Conservation (phyloP, 2,797 vertebrate genomes). For the Falco naumanni region DNA sequence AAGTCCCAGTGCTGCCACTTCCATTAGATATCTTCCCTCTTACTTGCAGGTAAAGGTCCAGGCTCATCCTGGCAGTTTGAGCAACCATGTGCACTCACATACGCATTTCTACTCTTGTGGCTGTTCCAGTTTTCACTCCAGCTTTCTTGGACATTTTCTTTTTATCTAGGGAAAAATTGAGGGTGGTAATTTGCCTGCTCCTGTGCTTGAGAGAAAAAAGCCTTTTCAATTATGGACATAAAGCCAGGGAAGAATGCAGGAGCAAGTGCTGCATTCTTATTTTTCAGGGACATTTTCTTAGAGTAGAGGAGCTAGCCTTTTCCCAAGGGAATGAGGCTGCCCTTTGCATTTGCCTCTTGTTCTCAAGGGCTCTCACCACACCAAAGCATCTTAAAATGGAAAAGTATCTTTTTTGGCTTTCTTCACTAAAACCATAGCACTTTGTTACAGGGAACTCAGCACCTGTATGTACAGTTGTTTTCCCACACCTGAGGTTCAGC, state of each 20-base stretch:
- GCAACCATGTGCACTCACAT: background rate
- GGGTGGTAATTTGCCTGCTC: background rate
- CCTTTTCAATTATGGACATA: background rate
- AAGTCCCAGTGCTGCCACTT: background rate
- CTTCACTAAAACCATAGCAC: background rate
- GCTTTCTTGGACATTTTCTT: background rate
- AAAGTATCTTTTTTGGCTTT: background rate
- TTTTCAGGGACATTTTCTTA: background rate
- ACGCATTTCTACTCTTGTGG: accelerated
- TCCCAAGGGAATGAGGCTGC: slow-evolving; percentile 9
- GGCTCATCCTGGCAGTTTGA: accelerated
- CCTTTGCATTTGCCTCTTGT: background rate
- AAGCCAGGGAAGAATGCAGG: background rate
- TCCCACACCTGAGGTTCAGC: background rate
- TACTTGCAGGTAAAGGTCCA: background rate
- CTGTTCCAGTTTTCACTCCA: background rate
- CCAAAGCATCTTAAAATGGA: background rate
- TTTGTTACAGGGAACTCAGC: background rate
- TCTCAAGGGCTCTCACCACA: background rate
- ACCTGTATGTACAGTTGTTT: background rate
- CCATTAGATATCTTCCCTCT: background rate
- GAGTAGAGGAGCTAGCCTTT: background rate
- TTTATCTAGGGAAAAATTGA: background rate
- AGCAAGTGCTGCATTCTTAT: background rate
- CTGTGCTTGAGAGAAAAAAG: background rate